A percentile compares a stretch with the other conserved stretches of the same genome.
These are phyloP conservation scores for Pomacea maculata DNA, from an alignment of 1,140 invertebrate species.

Conservation along the genomic window DNA sequence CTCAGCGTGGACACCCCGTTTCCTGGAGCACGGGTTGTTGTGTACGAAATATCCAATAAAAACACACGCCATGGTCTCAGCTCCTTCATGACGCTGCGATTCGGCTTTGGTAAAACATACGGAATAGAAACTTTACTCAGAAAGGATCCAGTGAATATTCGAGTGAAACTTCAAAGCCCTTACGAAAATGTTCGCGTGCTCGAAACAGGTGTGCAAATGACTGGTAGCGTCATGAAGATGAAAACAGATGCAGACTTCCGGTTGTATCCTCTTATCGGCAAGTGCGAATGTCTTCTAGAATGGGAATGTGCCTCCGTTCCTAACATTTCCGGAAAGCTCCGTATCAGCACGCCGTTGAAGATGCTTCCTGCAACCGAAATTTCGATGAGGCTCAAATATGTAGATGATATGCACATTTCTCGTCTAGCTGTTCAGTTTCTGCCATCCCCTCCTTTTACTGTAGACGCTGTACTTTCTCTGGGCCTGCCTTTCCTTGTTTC, in stretches of 20 bases:
- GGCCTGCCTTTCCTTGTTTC: too few species aligned
- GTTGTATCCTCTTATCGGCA: slow-evolving; percentile 2
- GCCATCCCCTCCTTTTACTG: too few species aligned
- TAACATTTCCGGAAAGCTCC: slow-evolving; percentile 4
- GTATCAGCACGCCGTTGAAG: slow-evolving; percentile 1
- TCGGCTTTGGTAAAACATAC: neutral
- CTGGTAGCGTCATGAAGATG: neutral
- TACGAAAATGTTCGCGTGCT: neutral
- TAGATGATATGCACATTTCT: neutral
- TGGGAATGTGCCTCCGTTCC: neutral
- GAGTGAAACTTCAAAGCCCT: slow-evolving; percentile 6
- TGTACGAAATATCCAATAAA: slow-evolving; percentile 13
- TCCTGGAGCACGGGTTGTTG: neutral
- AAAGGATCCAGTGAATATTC: neutral
- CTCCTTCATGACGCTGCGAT: neutral
- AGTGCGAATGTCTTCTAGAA: neutral
- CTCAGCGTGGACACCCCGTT: neutral
- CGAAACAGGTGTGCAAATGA: neutral
- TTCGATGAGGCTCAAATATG: neutral
- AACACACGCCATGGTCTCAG: neutral
- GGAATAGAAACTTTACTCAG: neutral
- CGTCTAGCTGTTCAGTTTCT: too few species aligned
- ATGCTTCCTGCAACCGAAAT: neutral
- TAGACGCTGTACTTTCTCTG: too few species aligned
- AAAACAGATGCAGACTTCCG: slow-evolving; percentile 6